These are phyloP conservation scores for Alosa sapidissima DNA, from an alignment of 2,797 vertebrate genomes.

Conservation along the genomic window DNA sequence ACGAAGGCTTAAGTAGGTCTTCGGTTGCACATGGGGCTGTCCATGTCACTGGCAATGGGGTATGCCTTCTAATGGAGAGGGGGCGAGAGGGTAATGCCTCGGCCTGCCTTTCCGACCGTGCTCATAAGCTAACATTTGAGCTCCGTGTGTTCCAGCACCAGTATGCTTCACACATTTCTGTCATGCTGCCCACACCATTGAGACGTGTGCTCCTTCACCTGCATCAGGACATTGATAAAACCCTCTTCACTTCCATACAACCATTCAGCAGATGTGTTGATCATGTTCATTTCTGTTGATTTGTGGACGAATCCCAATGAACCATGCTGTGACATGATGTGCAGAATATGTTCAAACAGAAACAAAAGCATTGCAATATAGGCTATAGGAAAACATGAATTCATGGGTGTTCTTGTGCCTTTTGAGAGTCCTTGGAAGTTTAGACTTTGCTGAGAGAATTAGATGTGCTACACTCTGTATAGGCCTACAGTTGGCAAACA, in stretches of 20 bases:
- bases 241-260: background rate
- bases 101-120: background rate
- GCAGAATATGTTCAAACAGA: background rate
- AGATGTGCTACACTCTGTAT: background rate
- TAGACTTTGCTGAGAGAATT: too few relatives aligned
- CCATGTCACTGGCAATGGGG: background rate
- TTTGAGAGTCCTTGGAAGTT: background rate
- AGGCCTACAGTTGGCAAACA: background rate
- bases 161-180: slow-evolving; percentile 28
- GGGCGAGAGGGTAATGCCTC: background rate
- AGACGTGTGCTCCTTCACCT: background rate
- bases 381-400: background rate
- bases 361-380: background rate
- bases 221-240: background rate
- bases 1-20: slow-evolving; percentile 8
- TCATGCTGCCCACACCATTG: background rate
- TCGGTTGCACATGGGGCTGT: slow-evolving; percentile 18
- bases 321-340: background rate
- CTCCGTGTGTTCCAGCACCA: background rate
- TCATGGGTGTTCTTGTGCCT: background rate
- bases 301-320: background rate
- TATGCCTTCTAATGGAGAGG: slow-evolving; percentile 16
- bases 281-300: background rate
- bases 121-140: background rate
- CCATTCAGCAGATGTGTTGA: background rate